A percentile compares a stretch with the other conserved stretches of the same genome.
Conservation (phyloP, 2,113 vertebrate genomes). For the Gadus macrocephalus region DNA sequence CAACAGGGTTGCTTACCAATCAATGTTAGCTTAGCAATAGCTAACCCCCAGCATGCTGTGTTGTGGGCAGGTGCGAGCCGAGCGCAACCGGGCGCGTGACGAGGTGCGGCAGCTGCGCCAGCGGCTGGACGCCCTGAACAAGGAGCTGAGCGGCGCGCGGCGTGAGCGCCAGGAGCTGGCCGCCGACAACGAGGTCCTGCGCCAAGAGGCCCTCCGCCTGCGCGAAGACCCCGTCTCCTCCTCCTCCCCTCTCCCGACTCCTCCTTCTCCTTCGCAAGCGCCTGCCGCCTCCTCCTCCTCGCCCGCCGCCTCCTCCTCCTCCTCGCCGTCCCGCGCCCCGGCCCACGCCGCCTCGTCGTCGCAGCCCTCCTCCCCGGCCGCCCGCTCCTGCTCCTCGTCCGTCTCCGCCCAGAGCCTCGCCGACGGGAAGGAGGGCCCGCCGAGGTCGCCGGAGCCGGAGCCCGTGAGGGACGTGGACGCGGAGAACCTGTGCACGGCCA, state of each 20-base stretch:
- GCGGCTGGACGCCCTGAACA: constrained; percentile 86
- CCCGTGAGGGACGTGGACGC: constrained; percentile 84
- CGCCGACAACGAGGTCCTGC: constrained; percentile 77
- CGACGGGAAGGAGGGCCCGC: constrained; percentile 44
- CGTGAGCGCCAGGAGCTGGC: constrained; percentile 84
- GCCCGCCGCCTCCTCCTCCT: constrained; percentile 49
- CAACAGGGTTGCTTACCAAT: too few species aligned
- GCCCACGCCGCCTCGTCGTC: constrained; percentile 13
- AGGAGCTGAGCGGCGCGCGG: constrained; percentile 84
- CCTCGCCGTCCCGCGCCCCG: constrained; percentile 36
- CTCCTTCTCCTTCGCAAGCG: constrained; percentile 7
- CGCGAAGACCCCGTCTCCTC: constrained; percentile 5
- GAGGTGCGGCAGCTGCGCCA: constrained; percentile 91
- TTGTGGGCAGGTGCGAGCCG: constrained; percentile 73
- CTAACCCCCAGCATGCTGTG: not conserved
- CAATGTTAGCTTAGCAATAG: not conserved
- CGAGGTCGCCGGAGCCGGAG: constrained; percentile 75
- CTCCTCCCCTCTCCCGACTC: constrained; percentile 16
- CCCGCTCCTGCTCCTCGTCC: constrained; percentile 24
- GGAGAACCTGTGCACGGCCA: constrained; percentile 71
- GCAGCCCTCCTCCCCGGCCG: not conserved
- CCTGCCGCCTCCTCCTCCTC: constrained; percentile 28
- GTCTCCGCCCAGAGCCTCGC: constrained; percentile 44
- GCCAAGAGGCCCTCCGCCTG: constrained; percentile 63
- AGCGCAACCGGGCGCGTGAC: constrained; percentile 89